Base-by-base conservation (phyloP, 2,888 invertebrate species). In the Nomada ferruginata region DNA sequence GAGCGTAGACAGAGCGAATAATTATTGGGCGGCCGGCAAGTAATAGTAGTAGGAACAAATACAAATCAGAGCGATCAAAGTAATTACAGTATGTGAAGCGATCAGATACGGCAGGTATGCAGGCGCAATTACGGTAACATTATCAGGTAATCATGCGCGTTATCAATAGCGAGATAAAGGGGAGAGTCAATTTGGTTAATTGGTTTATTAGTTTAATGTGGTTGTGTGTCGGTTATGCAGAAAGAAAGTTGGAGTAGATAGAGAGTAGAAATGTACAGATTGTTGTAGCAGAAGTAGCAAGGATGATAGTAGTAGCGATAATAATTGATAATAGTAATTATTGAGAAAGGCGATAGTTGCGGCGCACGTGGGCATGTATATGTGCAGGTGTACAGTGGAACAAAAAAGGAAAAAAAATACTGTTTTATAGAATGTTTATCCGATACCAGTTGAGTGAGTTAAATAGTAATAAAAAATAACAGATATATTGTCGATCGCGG, bases 101-200 rank as follows among this genome's bases (percentile, higher is more conserved):
- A 61, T n/a, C 44, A 70, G 71, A 29, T 69, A 57, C 50, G 36
- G 15, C 26, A 70, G 15, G n/a, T 36, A 47, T 42, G 42, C 10
- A 52, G 52, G n/a, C 18, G 50, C 23, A 70, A 81, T 83, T 85
- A 79, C 76, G 84, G 82, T 82, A 74, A 63, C 82, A 82, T 85
- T 86, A 85, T 87, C 87, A 87, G 83, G 78, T 80, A 89, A 76
- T 71, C 89, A 89, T 90, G 90, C 88, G 70, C 79, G 80, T 87
- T 63, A 66, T 77, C 53, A 57, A 61, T 26, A 79, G 83, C 36
- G 80, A 18, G 23, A 57, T 26, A 57, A 42, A 50, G 47, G 63
- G 71, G 71, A 68, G 53, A 52, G 59, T 26, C 55, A 36, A 18
- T 65, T 36, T 29, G 29, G 18, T 44, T 47, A 18, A 29, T n/a